A percentile compares a stretch with the other conserved stretches of the same genome.
These are phyloP conservation scores for Siniperca chuatsi DNA, from an alignment of 2,113 vertebrate species.

Conservation along the genomic window DNA sequence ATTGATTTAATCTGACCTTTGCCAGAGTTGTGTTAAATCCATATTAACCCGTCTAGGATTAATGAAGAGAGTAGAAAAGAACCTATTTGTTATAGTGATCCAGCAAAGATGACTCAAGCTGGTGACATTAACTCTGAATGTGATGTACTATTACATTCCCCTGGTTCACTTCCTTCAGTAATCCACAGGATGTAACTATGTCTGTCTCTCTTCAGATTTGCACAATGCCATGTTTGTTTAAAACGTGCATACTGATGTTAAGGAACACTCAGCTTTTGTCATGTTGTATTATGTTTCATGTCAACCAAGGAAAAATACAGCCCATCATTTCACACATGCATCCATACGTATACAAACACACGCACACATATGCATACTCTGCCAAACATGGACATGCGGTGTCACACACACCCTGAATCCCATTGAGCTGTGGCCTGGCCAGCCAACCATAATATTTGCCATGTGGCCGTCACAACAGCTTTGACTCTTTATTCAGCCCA, in stretches of 20 bases:
- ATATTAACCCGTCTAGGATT: constrained; percentile 71
- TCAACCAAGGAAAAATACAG: constrained; percentile 48
- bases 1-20: constrained; percentile 81
- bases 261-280: constrained; percentile 57
- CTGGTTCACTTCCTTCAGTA: constrained; percentile 27
- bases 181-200: constrained; percentile 32
- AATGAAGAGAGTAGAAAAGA: constrained; percentile 65
- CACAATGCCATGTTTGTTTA: constrained; percentile 59
- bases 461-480: constrained; percentile 78
- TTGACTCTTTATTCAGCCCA: constrained; percentile 63
- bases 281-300: constrained; percentile 52
- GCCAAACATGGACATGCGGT: constrained; percentile 55
- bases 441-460: constrained; percentile 77
- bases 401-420: constrained; percentile 54
- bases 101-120: constrained; percentile 42
- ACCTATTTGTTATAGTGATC: constrained; percentile 62
- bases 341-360: constrained; percentile 44
- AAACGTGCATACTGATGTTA: constrained; percentile 61
- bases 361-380: constrained; percentile 30
- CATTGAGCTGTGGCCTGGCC: constrained; percentile 62
- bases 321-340: constrained; percentile 38
- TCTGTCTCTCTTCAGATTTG: constrained; percentile 47
- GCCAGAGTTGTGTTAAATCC: constrained; percentile 71
- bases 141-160: constrained; percentile 14
- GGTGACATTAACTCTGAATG: constrained; percentile 26